Base-by-base conservation (phyloP, 2,113 vertebrate genomes). In the Jacana jacana region DNA sequence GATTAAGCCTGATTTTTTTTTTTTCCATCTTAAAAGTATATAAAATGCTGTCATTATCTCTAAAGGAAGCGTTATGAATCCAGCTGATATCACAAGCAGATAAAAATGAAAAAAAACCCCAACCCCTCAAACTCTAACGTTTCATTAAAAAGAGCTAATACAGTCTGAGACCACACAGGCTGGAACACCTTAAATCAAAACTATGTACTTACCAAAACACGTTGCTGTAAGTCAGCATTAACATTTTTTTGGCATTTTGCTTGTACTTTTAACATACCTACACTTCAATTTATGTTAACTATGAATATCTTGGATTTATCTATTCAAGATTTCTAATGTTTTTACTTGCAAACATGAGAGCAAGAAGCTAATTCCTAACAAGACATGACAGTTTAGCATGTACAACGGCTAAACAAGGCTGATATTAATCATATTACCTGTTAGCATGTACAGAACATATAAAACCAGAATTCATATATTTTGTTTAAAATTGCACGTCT, bases 81-180 rank as follows among this genome's bases (percentile, higher is more conserved):
- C 49, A 93, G 17, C 18, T 73, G 94, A 86, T 93, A 95, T 66
- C 54, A 80, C 19, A 77, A 69, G 37, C 10, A 86, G 88, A 95
- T 82, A 93, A 86, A 88, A 88, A 55, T 16, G 40, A 89, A 44
- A 89, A 73, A 76, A n/a, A 42, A 42, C 42, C 13, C 13, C n/a
- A 91, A 51, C 5, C 9, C 17, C 24, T 85, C 46, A 79, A 76
- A 93, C 28, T 68, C 31, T 61, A 86, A 86, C 37, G 20, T 90
- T 87, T 83, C 82, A 91, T 88, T 88, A 81, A 88, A 88, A 91
- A 64, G 48, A 80, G 71, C 76, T 90, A 88, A 90, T 25, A 77
- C 6, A 64, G 25, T 72, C 82, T 76, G 35, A 86, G 92, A 96
- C 92, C 91, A 96, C 94, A 95, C 90, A 95, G 76, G 71, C 35